Evolutionary conservation across 2,888 invertebrate genomes (phyloP).

Genomic region (Sphaeridia pumilis): DNA sequence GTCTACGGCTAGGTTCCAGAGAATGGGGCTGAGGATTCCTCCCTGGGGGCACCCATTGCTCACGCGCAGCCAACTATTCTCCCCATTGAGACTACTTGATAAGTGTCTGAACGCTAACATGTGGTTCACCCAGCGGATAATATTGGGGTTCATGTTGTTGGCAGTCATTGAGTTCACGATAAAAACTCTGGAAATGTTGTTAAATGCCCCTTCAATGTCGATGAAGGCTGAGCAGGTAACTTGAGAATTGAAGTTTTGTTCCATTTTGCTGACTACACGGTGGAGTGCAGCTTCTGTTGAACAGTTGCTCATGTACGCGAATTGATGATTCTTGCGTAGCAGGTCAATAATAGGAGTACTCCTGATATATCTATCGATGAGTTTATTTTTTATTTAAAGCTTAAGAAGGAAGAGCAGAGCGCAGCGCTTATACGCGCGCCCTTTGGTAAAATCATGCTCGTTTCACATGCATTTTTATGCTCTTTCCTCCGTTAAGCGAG

Average conservation of each 20-base stretch:
- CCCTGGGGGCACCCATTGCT: slow-evolving; percentile 37
- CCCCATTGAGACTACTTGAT: background rate
- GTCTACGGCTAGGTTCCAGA: slow-evolving; percentile 37
- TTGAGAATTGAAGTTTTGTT: background rate
- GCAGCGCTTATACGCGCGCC: no score
- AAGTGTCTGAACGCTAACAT: slow-evolving; percentile 13
- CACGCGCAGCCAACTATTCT: background rate
- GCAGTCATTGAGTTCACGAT: slow-evolving; percentile 14
- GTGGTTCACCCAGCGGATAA: slow-evolving; percentile 11
- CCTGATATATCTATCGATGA: slow-evolving; percentile 12
- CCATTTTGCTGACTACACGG: slow-evolving; percentile 2
- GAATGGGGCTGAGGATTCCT: slow-evolving; percentile 36
- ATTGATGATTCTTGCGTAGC: slow-evolving; percentile 5
- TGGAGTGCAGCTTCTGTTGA: slow-evolving; percentile 18
- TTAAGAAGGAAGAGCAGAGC: no score
- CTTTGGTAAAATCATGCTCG: no score
- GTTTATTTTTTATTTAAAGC: no score
- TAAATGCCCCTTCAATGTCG: slow-evolving; percentile 36
- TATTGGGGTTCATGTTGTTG: background rate
- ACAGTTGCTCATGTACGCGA: slow-evolving; percentile 16
- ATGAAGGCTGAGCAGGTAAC: slow-evolving; percentile 22
- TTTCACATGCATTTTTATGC: no score
- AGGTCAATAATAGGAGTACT: background rate
- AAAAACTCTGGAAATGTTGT: slow-evolving; percentile 20
- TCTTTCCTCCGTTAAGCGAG: no score